Conservation (phyloP, 2,797 vertebrate species). For the Chelidonichthys spinosus region DNA sequence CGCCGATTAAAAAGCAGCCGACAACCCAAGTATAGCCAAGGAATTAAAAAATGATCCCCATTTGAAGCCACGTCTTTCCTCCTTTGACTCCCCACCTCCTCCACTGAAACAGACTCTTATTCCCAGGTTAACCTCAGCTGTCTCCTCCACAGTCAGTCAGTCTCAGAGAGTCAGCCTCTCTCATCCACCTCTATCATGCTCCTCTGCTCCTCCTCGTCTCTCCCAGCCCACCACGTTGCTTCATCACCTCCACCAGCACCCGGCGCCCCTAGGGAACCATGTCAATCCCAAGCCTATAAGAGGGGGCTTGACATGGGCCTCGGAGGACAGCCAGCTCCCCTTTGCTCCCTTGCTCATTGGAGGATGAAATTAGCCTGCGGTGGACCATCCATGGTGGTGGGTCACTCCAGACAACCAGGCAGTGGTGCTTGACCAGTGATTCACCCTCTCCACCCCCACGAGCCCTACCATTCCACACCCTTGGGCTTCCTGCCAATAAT, state of each 20-base stretch:
- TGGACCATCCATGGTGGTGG: slow-evolving; percentile 50
- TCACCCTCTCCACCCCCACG: slow-evolving; percentile 34
- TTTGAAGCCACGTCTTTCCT: slow-evolving; percentile 21
- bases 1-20: slow-evolving; percentile 11
- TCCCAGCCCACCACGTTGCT: slow-evolving; percentile 20
- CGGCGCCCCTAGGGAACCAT: slow-evolving; percentile 55
- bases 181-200: slow-evolving; percentile 39
- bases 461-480: neutral
- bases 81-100: slow-evolving; percentile 35
- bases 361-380: slow-evolving; percentile 77
- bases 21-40: slow-evolving; percentile 11
- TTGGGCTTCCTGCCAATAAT: slow-evolving; percentile 28
- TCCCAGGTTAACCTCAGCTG: slow-evolving; percentile 40
- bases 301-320: slow-evolving; percentile 50
- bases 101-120: slow-evolving; percentile 37
- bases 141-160: slow-evolving; percentile 39
- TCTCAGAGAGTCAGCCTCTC: slow-evolving; percentile 44
- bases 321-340: slow-evolving; percentile 59
- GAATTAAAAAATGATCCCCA: neutral
- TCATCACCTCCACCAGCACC: slow-evolving; percentile 24
- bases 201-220: slow-evolving; percentile 15
- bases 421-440: slow-evolving; percentile 58
- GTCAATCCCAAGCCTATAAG: slow-evolving; percentile 66
- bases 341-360: slow-evolving; percentile 64
- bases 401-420: slow-evolving; percentile 63